Evolutionary conservation across 2,113 vertebrate species (phyloP), one percentile per base, ranked within the genome.

Genomic region (Piprites chloris): DNA sequence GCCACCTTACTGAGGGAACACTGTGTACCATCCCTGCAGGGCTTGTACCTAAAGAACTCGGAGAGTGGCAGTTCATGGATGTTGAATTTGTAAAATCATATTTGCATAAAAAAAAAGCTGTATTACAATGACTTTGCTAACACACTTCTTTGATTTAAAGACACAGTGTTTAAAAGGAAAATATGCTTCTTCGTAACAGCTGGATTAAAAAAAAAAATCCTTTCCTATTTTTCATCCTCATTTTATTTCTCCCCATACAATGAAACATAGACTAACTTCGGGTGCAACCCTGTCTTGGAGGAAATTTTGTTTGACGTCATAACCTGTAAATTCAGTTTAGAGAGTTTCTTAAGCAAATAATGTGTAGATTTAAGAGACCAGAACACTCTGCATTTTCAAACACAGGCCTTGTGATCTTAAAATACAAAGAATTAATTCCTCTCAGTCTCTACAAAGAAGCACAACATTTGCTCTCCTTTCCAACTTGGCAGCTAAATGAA

Each of bases 401-500:
- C 1, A 12, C 63, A 86, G 41, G 33, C 53, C 46, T 85, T 52
- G 77, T 85, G 21, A 56, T 91, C 58, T 73, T 73, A 17, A 61
- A 81, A 65, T 68, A 81, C 65, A 61, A 81, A 71, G 35, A 52
- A 87, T 74, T 86, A 83, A 89, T 91, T 82, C 44, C 30, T 71
- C 32, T n/a, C 2, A 0, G 23, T 78, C 56, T 93, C 50, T 66
- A 41, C 55, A 91, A 92, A 88, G 88, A 55, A 93, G 50, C 49
- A 89, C 56, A 89, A 28, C 50, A 55, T 95, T 94, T 91, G 75
- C 66, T 92, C 65, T 80, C 94, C 77, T 78, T 95, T 86, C 87
- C 86, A 93, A 67, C 50, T 95, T 96, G 95, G 95, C 93, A 94
- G 81, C 86, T 94, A 79, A 94, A 90, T 93, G 93, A 96, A 92